A percentile compares a stretch with the other conserved stretches of the same genome.
Conservation (phyloP, 2,888 invertebrate genomes). For the Polyommatus iphigenia region DNA sequence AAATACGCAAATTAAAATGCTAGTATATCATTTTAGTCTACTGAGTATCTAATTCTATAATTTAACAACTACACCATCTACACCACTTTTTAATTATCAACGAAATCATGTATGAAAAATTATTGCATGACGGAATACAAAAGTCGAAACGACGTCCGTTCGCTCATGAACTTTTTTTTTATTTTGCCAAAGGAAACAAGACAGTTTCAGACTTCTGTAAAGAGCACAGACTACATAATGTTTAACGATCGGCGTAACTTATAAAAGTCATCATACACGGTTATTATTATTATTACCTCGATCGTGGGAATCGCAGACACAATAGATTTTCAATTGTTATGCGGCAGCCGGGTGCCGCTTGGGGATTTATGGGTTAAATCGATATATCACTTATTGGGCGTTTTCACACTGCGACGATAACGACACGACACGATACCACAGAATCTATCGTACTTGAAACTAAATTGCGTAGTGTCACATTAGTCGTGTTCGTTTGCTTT, state of each 20-base stretch:
- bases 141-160: conserved; percentile 78
- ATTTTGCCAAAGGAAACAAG: conserved; percentile 42
- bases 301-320: no score
- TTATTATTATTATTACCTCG: background rate
- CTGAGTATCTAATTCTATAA: conserved; percentile 66
- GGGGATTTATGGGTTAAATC: no score
- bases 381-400: no score
- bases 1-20: conserved; percentile 69
- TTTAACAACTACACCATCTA: conserved; percentile 71
- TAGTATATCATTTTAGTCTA: conserved; percentile 75
- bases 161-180: conserved; percentile 66
- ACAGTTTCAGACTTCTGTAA: background rate
- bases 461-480: no score
- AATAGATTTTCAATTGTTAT: no score
- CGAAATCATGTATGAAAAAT: conserved; percentile 79
- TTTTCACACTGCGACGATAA: no score
- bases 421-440: no score
- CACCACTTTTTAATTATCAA: conserved; percentile 70
- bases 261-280: background rate
- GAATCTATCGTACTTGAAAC: no score
- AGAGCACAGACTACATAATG: background rate
- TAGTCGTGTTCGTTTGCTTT: no score
- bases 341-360: no score
- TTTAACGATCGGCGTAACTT: no score
- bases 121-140: conserved; percentile 80